Percentiles rank a stretch among this genome's conserved stretches.
phyloP scores from a whole-genome alignment of 2,888 invertebrate species.

The Leistus spinibarbis region DNA sequence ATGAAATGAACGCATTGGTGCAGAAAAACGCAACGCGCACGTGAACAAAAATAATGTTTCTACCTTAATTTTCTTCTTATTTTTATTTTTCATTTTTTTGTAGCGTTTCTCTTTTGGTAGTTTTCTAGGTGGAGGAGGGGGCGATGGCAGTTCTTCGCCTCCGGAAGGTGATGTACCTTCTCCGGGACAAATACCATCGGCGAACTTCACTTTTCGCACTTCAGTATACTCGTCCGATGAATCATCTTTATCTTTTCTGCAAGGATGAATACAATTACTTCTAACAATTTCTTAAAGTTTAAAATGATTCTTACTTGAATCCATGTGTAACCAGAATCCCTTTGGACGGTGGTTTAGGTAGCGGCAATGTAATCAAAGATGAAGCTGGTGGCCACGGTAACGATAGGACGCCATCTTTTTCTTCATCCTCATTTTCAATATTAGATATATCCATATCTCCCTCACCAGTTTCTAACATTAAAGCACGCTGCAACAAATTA shows the following conservation, averaged over 20 bases:
- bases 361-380: constrained; percentile 44
- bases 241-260: constrained; percentile 37
- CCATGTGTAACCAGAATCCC: constrained; percentile 64
- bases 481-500: constrained; percentile 42
- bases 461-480: constrained; percentile 43
- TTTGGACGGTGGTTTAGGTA: constrained; percentile 59
- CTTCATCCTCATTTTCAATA: constrained; percentile 39
- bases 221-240: constrained; percentile 27
- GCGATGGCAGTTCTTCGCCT: constrained; percentile 66
- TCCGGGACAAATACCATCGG: constrained; percentile 66
- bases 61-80: constrained; percentile 63
- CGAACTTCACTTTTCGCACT: constrained; percentile 61
- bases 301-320: constrained; percentile 53
- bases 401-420: constrained; percentile 43
- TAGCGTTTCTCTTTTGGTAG: constrained; percentile 60
- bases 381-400: constrained; percentile 52
- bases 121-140: constrained; percentile 62
- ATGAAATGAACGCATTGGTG: no score
- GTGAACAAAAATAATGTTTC: no score
- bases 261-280: not conserved
- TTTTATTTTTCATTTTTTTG: constrained; percentile 60
- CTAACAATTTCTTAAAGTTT: constrained; percentile 7
- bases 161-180: constrained; percentile 65
- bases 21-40: constrained; percentile 29
- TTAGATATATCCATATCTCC: constrained; percentile 29